Evolutionary conservation across 2,888 invertebrate genomes (phyloP), one percentile per base, ranked within the genome.

Genomic region (Hipparchia semele): DNA sequence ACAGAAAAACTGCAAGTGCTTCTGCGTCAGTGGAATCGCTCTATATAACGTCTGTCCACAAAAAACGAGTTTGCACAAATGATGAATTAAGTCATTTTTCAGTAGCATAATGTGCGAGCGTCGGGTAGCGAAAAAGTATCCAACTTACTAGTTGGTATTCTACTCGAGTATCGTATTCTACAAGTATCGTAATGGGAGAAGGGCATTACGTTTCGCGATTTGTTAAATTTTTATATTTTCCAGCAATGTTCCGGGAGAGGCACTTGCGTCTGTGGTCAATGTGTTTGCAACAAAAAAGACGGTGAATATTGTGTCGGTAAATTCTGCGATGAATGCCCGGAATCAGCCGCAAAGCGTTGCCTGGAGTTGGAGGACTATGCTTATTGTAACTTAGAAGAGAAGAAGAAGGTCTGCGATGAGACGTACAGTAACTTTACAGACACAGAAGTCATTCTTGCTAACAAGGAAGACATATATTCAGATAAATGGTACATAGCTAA

Each of bases 291-390:
- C 39, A 82, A 73, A 54, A 87, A 81, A 3, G 87, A 89, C 72
- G 89, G 88, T 7, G 85, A 92, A 65, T 87, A 86, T 10, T 95
- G 95, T 78, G 92, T 91, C 0, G 96, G 96, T 8, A 86, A 86
- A 59, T 96, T 94, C 77, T 98, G 98, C 84, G 96, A 97, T 77
- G 95, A 95, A 68, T 97, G 97, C 81, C 95, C 96, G 0, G 95
- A 96, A 0, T 97, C 97, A 80, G 94, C 95, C 0, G 95, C 94
- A 2, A 90, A 94, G 77, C 94, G 95, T 77, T 98, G 98, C 85
- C 94, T 95, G 69, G 95, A 96, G 76, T 94, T 97, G 73, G 95
- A 95, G 79, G 94, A 94, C 51, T 97, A 97, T 82, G 97, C 97
- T 0, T 94, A 96, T 82, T 98, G 97, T 65, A 84, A 84, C 59